Evolutionary conservation across 2,888 invertebrate genomes (phyloP), one percentile per base, ranked within the genome.

Genomic region (Nowickia ferox): DNA sequence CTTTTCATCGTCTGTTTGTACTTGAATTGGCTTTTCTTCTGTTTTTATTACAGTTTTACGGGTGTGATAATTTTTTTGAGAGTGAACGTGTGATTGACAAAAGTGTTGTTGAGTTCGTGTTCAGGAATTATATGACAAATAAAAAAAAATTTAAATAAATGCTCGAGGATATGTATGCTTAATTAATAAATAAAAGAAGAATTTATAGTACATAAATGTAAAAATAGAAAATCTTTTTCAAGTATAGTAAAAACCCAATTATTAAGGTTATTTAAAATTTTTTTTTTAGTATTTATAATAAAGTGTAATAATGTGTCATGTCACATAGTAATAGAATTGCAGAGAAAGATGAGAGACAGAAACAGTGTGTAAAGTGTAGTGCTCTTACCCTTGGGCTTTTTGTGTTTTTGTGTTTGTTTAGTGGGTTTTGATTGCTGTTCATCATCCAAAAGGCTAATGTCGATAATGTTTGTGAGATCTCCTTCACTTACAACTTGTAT

Each of bases 401-500:
- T 91, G 86, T 89, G 89, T 90, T 89, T 92, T 88, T 89, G 89
- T 88, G 74, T 80, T 88, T 88, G 88, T 86, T 89, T 90, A 66
- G 88, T 88, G 87, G 89, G 85, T 87, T 87, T 88, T 77, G 88
- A 87, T 85, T 84, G 87, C 22, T 82, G 82, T 88, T 90, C 93
- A 88, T 92, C 92, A 79, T 91, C 92, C 87, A 92, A 89, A 53
- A 89, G 89, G 86, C 92, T 91, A 84, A 92, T 92, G 76, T 92
- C 92, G 63, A 92, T 92, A 57, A 92, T 90, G 85, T 92, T 91
- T 48, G 90, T 89, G 76, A 92, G 89, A 80, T 89, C 90, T 55
- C 90, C 92, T 87, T 92, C 91, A 87, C 91, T 92, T 84, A 92
- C 89, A 83, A 94, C 93, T 85, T 93, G 93, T 86, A 92, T 89